Conservation (phyloP, 2,888 invertebrate genomes). For the Aporophyla lueneburgensis region DNA sequence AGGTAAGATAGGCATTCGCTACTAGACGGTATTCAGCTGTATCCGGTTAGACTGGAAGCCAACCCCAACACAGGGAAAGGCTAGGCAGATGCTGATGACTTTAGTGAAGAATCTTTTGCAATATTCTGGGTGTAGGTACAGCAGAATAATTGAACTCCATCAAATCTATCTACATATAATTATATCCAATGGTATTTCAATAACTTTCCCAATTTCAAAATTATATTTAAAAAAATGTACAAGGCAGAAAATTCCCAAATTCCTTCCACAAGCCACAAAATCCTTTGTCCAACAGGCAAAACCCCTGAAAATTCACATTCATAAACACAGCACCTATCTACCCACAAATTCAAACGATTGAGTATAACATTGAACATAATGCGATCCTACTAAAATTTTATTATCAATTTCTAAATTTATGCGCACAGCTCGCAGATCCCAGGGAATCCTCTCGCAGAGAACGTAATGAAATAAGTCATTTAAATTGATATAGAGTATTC, state of each 20-base stretch:
- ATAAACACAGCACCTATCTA: conserved; percentile 23
- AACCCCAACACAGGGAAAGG: too few relatives aligned
- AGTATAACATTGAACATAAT: conserved; percentile 73
- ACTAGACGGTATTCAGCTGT: too few relatives aligned
- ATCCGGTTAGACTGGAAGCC: too few relatives aligned
- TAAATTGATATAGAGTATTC: conserved; percentile 89
- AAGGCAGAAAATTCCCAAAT: not conserved
- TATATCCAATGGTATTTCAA: not conserved
- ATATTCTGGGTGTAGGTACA: not conserved
- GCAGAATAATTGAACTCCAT: too few relatives aligned
- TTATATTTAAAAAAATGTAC: not conserved
- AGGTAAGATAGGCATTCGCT: too few relatives aligned
- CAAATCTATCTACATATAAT: not conserved
- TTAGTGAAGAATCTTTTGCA: not conserved
- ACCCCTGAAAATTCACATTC: conserved; percentile 15
- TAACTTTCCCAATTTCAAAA: not conserved
- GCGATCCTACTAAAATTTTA: conserved; percentile 85
- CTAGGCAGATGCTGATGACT: too few relatives aligned
- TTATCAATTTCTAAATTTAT: conserved; percentile 88
- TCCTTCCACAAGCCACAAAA: not conserved
- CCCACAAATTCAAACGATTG: conserved; percentile 48
- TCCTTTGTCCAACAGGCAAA: conserved; percentile 11
- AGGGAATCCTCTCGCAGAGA: conserved; percentile 77
- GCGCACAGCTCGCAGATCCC: conserved; percentile 73
- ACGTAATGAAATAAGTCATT: conserved; percentile 90